Conservation (phyloP, 2,888 invertebrate species). For the Thereva unica region DNA sequence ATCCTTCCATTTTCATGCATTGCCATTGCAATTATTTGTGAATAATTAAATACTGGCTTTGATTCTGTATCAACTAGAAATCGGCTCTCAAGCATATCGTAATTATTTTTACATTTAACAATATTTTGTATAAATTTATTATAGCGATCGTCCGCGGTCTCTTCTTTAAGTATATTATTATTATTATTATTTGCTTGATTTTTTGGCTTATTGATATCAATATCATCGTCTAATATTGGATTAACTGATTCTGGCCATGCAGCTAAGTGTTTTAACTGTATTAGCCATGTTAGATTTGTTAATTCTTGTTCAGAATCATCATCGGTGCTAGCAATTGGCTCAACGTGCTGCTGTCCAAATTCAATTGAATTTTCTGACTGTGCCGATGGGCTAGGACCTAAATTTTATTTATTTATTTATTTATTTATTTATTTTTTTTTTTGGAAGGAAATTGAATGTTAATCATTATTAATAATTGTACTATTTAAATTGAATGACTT, state of each 20-base stretch:
- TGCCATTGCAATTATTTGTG: conserved; percentile 58
- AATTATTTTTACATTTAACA: conserved; percentile 52
- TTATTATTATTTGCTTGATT: conserved; percentile 5
- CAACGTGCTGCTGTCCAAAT: conserved; percentile 19
- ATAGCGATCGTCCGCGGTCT: conserved; percentile 52
- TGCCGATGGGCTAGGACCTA: conserved; percentile 44
- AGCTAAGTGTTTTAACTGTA: conserved; percentile 53
- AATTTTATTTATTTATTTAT: too few species aligned
- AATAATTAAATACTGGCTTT: conserved; percentile 58
- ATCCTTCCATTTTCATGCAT: conserved; percentile 56
- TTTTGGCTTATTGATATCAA: conserved; percentile 28
- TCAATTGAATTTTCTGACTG: conserved; percentile 45
- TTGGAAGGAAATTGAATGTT: background rate
- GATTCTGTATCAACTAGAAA: conserved; percentile 51
- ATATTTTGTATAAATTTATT: conserved; percentile 55
- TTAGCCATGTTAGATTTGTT: conserved; percentile 55
- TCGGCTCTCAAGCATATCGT: conserved; percentile 49
- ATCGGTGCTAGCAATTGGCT: conserved; percentile 28
- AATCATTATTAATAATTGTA: background rate
- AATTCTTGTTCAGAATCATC: conserved; percentile 52
- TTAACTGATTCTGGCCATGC: conserved; percentile 50
- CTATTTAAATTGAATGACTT: conserved; percentile 2
- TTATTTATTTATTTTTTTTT: too few species aligned
- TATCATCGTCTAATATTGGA: conserved; percentile 46
- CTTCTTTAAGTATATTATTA: conserved; percentile 45